Evolutionary conservation across 2,888 invertebrate species (phyloP), one percentile per base, ranked within the genome.

Genomic region (Eurytoma adleriae): DNA sequence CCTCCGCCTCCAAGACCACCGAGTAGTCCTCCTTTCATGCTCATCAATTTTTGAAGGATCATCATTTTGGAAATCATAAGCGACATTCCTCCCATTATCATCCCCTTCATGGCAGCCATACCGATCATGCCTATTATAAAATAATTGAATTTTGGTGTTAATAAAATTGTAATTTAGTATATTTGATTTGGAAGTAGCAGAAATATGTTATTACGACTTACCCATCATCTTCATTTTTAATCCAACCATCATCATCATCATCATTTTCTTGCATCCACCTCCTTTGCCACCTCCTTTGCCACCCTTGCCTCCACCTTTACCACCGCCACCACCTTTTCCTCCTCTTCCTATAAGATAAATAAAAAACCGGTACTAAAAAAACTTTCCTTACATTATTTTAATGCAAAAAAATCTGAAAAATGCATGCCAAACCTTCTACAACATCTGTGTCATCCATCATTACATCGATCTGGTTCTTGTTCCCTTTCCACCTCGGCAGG

Each of bases 171-270:
- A 7, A 4, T 7, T 7, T 4, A 7, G 40, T 40, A n/a, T n/a
- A n/a, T 40, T 4, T 40, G 4, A 40, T 3, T 7, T 40, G 2
- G 40, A 7, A 7, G 4, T 4, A n/a, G 2, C 4, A 7, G 40
- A 40, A 40, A 40, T 4, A 5, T 7, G 5, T 40, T 4, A 0
- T 54, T 10, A 64, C 2, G 59, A 77, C 50, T 85, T 89, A 88
- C 93, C 93, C 92, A 94, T 92, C 91, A 94, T 91, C 61, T 93
- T 90, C 87, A 93, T 93, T 91, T 93, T 93, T 85, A 93, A 92
- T 92, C 93, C 93, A 82, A 92, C 92, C 91, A 93, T 91, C 92
- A 93, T 93, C 12, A 92, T 92, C 93, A 93, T 93, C 93, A 93
- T 93, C 93, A 93, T 93, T 91, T 93, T 93, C 82, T 93, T 93